phyloP scores from a whole-genome alignment of 2,113 vertebrate species.

The Corythornis cristatus region DNA sequence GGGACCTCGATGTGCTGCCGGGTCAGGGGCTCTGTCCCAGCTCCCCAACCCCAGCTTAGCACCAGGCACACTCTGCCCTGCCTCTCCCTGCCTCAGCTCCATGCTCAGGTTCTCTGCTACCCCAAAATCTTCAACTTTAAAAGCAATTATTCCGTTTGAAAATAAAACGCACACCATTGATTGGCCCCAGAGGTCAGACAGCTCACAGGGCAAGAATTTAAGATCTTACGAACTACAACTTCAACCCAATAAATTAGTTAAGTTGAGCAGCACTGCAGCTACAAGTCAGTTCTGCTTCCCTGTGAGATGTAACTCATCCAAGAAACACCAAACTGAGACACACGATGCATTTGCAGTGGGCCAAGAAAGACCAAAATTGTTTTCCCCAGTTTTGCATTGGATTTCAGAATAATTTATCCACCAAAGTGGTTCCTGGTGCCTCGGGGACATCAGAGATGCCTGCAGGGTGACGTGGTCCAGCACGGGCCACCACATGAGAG shows the following conservation, averaged over 20 bases:
- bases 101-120: background rate
- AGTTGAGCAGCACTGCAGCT: fast-evolving
- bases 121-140: background rate
- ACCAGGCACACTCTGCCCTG: background rate
- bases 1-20: fast-evolving
- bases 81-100: background rate
- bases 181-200: background rate
- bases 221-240: background rate
- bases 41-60: fast-evolving
- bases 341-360: background rate
- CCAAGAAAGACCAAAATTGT: background rate
- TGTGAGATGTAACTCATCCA: background rate
- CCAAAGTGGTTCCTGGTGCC: background rate
- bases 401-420: background rate
- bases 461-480: fast-evolving
- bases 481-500: background rate
- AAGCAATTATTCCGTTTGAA: background rate
- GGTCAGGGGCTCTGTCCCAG: fast-evolving
- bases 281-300: fast-evolving
- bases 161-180: background rate
- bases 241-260: background rate
- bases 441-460: background rate
- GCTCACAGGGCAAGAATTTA: slow-evolving; percentile 2
- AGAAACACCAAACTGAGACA: background rate
- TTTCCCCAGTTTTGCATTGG: background rate